Base-by-base conservation (phyloP, 1,140 invertebrate species). In the Drosophila tsacasi region DNA sequence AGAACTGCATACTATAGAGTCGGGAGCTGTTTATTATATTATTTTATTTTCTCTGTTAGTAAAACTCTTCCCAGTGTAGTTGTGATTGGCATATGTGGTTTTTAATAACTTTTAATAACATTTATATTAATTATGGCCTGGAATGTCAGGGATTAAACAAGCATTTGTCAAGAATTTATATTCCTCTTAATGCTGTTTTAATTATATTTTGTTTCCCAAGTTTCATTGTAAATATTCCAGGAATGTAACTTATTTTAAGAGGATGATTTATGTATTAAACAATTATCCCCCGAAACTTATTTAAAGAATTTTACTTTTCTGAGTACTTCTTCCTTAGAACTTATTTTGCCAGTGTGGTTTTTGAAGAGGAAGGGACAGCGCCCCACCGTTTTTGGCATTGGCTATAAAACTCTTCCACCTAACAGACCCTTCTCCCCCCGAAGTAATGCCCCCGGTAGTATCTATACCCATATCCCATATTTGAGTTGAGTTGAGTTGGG, bases 381-480 rank as follows among this genome's bases (percentile, higher is more conserved):
- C 30, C 27, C 8, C 19, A 12, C 13, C 21, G 27, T 4, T 63
- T 66, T 44, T 25, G 63, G 58, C 17, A 19, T 10, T 62, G 44
- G 12, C 66, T 46, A 66, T 50, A 66, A 67, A 67, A 67, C 66
- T 40, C 66, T 67, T 32, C 25, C 66, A 23, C 44, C 65, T 15
- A 32, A 13, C 25, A 25, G 27, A 19, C 39, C 12, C 40, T 19
- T 0, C 30, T 27, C 30, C 25, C 25, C 35, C 35, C 12, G 35
- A 32, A 47, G 32, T 30, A 49, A 66, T 21, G 32, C 63, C 63
- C 63, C 63, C 27, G 37, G 37, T 10, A 13, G 37, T 10, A 13
- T 42, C 12, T 13, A 15, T 37, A 7, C 40, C 60, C 23, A 62
- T 76, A 61, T 66, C 44, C 62, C 66, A 77, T 78, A 82, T 63